Evolutionary conservation across 2,113 vertebrate genomes (phyloP), one percentile per base, ranked within the genome.

Genomic region (Rutilus rutilus): DNA sequence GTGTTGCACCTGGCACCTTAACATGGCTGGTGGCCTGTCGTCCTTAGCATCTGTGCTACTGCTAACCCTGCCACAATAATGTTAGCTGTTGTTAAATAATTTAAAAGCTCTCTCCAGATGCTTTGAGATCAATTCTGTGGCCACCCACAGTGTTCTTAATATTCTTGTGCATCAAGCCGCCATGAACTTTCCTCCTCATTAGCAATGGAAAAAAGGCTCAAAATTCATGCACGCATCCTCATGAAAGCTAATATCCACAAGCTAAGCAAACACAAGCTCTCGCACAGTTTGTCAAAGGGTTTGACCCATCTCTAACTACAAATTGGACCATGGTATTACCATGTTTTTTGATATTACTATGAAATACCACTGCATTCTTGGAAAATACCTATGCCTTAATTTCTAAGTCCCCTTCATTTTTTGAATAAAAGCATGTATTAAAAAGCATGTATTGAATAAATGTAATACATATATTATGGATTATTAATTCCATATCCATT

Each of bases 71-170:
- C 8, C 25, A 77, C 75, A 77, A 9, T 77, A 59, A n/a, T 77
- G 47, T 54, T 79, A 60, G 77, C 23, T 25, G n/a, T 25, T 74
- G 71, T 15, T 75, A 75, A 75, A 27, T 50, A 25, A 23, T 62
- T 79, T 23, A 62, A 17, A 25, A 45, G 73, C 71, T 47, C 23
- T 47, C 71, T 47, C 71, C 71, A 45, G 36, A 59, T 79, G 54
- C 78, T 79, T 62, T 79, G 54, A 62, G 52, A 78, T 39, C 1
- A 78, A n/a, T 42, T 62, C 23, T 62, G 12, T 27, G 78, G 36
- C 78, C 78, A 79, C 78, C 78, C 78, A 79, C 78, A 45, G 77
- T 25, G 57, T 27, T 79, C 30, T 45, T 79, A 57, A 25, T 62
- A 79, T 25, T 25, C 33, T 45, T 8, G 57, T 79, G 77, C n/a